phyloP scores from a whole-genome alignment of 2,797 vertebrate genomes.

The Gorsachius magnificus region DNA sequence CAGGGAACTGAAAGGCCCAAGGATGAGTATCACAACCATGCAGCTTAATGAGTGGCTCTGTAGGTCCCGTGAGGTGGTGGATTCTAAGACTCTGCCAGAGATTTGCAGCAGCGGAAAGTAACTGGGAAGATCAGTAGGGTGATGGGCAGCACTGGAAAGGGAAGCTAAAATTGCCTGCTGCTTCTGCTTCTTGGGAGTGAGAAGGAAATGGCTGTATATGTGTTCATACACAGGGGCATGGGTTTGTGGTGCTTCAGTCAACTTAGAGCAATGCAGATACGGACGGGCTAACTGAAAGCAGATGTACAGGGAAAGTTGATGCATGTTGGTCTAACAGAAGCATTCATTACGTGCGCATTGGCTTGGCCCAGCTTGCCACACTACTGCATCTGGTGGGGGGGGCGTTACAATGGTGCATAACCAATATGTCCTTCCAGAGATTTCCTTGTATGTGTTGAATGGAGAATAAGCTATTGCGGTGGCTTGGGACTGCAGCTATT shows the following conservation, averaged over 20 bases:
- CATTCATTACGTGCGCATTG: neutral
- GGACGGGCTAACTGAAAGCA: neutral
- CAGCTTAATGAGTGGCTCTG: neutral
- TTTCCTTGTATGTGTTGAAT: accelerated
- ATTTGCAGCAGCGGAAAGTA: neutral
- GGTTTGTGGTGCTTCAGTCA: neutral
- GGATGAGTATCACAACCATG: neutral
- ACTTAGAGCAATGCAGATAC: neutral
- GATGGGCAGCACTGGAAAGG: neutral
- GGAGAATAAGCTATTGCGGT: neutral
- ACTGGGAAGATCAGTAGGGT: neutral
- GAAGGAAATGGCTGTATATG: neutral
- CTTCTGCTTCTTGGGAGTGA: neutral
- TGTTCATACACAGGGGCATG: neutral
- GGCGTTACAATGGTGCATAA: neutral
- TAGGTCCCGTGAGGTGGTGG: neutral
- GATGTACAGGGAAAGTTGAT: neutral
- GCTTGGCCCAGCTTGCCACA: neutral
- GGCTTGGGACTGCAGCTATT: neutral
- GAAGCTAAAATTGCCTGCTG: neutral
- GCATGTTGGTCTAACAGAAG: neutral
- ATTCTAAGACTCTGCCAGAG: neutral
- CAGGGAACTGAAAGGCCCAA: neutral
- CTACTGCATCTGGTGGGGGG: neutral
- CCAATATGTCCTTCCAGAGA: neutral